phyloP scores from a whole-genome alignment of 2,797 vertebrate genomes.

The Prionace glauca region DNA sequence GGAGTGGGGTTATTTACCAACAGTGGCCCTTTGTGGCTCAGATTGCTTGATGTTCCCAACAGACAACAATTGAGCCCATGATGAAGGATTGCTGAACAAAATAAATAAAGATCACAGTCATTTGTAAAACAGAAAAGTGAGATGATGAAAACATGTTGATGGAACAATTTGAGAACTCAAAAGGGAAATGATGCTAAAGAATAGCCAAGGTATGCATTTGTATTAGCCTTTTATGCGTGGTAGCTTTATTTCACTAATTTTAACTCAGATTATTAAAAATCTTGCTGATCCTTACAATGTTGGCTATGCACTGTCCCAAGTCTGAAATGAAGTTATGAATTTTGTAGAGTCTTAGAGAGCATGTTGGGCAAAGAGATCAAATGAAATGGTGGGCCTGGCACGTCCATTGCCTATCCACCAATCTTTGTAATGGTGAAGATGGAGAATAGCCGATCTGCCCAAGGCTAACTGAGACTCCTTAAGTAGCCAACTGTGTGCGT shows the following conservation, averaged over 20 bases:
- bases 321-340: neutral
- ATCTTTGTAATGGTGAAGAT: too few species aligned
- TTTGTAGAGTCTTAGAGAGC: neutral
- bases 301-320: neutral
- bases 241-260: neutral
- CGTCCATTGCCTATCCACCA: too few species aligned
- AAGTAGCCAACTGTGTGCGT: too few species aligned
- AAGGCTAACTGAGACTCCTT: too few species aligned
- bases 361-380: too few species aligned
- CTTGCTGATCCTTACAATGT: neutral
- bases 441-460: too few species aligned
- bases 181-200: neutral
- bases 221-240: neutral
- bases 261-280: neutral
- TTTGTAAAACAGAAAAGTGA: neutral
- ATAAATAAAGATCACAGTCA: neutral
- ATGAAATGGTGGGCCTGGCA: neutral
- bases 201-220: neutral
- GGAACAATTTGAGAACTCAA: neutral
- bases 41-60: neutral
- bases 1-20: neutral
- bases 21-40: constrained; percentile 7
- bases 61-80: constrained; percentile 1
- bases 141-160: neutral
- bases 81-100: constrained; percentile 19